Conservation (phyloP, 2,888 invertebrate genomes). For the Eilema griseolum region DNA sequence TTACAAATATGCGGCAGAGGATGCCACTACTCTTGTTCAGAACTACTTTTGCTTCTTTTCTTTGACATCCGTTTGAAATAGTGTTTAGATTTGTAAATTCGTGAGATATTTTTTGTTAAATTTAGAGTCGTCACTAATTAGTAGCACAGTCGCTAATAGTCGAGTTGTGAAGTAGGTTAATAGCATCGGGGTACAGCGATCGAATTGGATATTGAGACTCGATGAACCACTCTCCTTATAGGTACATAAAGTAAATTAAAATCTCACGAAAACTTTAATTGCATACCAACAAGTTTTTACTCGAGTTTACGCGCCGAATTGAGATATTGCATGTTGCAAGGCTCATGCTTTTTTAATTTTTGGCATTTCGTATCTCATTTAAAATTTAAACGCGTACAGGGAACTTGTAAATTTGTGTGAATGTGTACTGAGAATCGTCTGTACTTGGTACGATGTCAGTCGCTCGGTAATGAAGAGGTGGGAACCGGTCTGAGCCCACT, state of each 20-base stretch:
- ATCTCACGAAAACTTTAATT: background rate
- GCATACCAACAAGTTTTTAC: slow-evolving; percentile 11
- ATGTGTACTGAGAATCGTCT: slow-evolving; percentile 32
- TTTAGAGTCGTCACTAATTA: slow-evolving; percentile 34
- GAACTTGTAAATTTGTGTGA: slow-evolving; percentile 37
- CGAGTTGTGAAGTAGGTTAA: slow-evolving; percentile 19
- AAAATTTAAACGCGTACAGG: slow-evolving; percentile 35
- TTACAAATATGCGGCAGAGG: slow-evolving; percentile 64
- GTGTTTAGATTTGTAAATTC: slow-evolving; percentile 41
- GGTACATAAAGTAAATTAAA: slow-evolving; percentile 7
- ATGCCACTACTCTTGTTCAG: slow-evolving; percentile 55
- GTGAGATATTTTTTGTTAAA: slow-evolving; percentile 22
- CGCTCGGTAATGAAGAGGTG: slow-evolving; percentile 69
- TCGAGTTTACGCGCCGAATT: slow-evolving; percentile 27
- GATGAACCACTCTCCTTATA: background rate
- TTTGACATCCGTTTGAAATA: slow-evolving; percentile 62
- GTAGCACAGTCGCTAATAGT: slow-evolving; percentile 16
- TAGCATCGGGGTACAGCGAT: slow-evolving; percentile 10
- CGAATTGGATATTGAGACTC: slow-evolving; percentile 10
- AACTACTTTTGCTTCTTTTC: slow-evolving; percentile 50
- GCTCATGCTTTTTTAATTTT: slow-evolving; percentile 3
- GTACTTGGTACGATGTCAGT: slow-evolving; percentile 37
- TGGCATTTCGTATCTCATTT: slow-evolving; percentile 34
- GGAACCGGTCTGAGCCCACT: slow-evolving; percentile 64
- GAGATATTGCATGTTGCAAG: slow-evolving; percentile 29